Percentiles rank a stretch among this genome's conserved stretches.
phyloP scores from a whole-genome alignment of 1,140 invertebrate species.

The Apis laboriosa region DNA sequence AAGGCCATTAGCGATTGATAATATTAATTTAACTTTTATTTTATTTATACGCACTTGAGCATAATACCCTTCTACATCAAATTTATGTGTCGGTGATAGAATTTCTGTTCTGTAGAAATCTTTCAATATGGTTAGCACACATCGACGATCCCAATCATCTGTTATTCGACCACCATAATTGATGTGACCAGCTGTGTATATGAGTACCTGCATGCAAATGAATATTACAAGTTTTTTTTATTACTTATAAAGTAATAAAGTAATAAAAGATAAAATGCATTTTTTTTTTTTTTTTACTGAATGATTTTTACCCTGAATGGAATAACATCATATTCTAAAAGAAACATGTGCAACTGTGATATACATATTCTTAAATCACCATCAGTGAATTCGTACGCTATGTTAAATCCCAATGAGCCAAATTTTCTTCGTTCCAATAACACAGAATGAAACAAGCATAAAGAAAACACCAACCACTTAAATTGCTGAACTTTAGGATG shows the following conservation, averaged over 20 bases:
- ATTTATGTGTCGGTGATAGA: constrained; percentile 82
- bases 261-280: too few species aligned
- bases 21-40: too few species aligned
- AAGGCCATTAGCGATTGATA: too few species aligned
- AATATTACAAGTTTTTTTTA: constrained; percentile 3
- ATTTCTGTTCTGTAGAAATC: constrained; percentile 86
- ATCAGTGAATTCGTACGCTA: constrained; percentile 89
- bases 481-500: constrained; percentile 82
- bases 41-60: constrained; percentile 80
- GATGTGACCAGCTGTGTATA: constrained; percentile 89
- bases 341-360: constrained; percentile 86
- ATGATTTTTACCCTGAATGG: constrained; percentile 83
- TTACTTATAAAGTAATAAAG: too few species aligned
- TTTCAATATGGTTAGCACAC: constrained; percentile 86
- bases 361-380: constrained; percentile 88
- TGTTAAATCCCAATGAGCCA: constrained; percentile 88
- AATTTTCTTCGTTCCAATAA: constrained; percentile 87
- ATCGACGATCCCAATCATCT: constrained; percentile 91
- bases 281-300: too few species aligned
- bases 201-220: constrained; percentile 80
- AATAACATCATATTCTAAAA: constrained; percentile 83
- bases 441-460: constrained; percentile 88
- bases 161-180: constrained; percentile 94
- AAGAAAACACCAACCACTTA: constrained; percentile 85
- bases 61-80: constrained; percentile 84